Conservation (phyloP, 2,797 vertebrate species). For the Notolepis coatsorum region DNA sequence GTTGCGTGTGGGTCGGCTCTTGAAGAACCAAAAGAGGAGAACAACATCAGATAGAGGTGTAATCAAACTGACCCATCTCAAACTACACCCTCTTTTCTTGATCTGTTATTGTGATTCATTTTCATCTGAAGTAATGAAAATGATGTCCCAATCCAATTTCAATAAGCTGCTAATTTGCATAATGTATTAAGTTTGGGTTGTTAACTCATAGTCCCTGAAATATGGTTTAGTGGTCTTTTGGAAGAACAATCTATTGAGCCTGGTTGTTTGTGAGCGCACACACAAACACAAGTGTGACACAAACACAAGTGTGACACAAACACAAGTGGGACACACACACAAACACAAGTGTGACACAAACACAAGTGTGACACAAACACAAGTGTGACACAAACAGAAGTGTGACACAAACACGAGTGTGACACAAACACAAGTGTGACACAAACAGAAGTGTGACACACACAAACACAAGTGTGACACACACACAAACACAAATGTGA, state of each 20-base stretch:
- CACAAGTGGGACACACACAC: neutral
- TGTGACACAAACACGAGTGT: too few relatives aligned
- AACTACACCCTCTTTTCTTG: too few relatives aligned
- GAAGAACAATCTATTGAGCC: slow-evolving; percentile 43
- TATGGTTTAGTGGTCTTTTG: slow-evolving; percentile 13
- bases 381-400: too few relatives aligned
- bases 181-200: slow-evolving; percentile 29
- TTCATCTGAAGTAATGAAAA: slow-evolving; percentile 10
- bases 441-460: too few relatives aligned
- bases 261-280: slow-evolving; percentile 45
- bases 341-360: neutral
- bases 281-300: neutral
- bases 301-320: neutral
- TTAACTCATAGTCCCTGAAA: slow-evolving; percentile 41
- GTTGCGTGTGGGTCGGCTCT: slow-evolving; percentile 65
- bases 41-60: slow-evolving; percentile 1
- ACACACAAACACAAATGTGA: too few relatives aligned
- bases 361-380: neutral
- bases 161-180: slow-evolving; percentile 41
- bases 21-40: slow-evolving; percentile 27
- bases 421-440: too few relatives aligned
- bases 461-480: too few relatives aligned
- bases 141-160: too few relatives aligned
- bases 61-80: too few relatives aligned
- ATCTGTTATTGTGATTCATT: slow-evolving; percentile 33